Evolutionary conservation across 2,888 invertebrate genomes (phyloP).

Genomic region (Teleogryllus oceanicus): DNA sequence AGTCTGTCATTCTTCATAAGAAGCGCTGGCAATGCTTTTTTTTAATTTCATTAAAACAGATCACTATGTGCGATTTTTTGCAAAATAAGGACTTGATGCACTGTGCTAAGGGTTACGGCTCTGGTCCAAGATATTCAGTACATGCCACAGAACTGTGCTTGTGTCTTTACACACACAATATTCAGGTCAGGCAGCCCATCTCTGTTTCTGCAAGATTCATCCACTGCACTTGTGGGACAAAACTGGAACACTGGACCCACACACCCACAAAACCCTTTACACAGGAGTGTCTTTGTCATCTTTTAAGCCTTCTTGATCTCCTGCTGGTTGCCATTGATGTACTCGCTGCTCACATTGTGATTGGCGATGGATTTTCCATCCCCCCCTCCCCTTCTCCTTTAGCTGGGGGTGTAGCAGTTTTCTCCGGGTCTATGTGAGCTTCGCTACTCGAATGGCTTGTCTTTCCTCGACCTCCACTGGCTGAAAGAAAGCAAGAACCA

Average conservation of each 20-base stretch:
- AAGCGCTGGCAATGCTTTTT: background rate
- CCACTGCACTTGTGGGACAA: background rate
- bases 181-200: background rate
- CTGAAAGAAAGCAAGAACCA: constrained; percentile 37
- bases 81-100: background rate
- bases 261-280: constrained; percentile 44
- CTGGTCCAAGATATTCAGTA: background rate
- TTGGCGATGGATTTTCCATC: constrained; percentile 47
- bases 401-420: constrained; percentile 42
- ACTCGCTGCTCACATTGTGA: constrained; percentile 56
- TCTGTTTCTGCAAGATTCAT: background rate
- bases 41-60: background rate
- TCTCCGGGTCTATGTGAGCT: constrained; percentile 37
- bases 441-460: constrained; percentile 36
- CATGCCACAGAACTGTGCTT: constrained; percentile 19
- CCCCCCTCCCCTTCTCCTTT: constrained; percentile 40
- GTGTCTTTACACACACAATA: constrained; percentile 11
- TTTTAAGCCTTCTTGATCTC: constrained; percentile 52
- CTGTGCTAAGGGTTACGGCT: too few species aligned
- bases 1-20: background rate
- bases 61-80: background rate
- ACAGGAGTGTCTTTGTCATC: constrained; percentile 60
- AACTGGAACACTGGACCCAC: constrained; percentile 18
- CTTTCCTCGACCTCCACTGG: constrained; percentile 31
- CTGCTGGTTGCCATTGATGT: constrained; percentile 57